phyloP scores from a whole-genome alignment of 2,797 vertebrate genomes.

The Ciconia nigra region DNA sequence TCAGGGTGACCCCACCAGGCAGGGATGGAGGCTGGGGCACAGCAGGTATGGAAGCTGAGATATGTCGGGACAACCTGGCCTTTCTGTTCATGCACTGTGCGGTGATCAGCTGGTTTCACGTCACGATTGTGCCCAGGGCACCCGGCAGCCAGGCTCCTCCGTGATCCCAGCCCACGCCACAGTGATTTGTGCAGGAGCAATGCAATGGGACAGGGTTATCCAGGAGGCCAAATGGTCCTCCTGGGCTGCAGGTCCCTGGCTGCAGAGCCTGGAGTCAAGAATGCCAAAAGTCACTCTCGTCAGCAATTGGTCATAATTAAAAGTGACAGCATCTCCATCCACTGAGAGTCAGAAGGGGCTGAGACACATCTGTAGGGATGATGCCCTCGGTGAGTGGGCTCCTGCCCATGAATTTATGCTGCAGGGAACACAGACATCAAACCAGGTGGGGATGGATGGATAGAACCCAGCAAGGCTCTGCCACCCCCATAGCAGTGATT shows the following conservation, averaged over 20 bases:
- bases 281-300: background rate
- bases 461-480: background rate
- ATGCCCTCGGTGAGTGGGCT: background rate
- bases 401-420: background rate
- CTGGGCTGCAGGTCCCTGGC: background rate
- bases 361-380: background rate
- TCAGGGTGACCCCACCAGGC: background rate
- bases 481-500: background rate
- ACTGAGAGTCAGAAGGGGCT: background rate
- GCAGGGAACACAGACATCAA: background rate
- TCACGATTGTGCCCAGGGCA: background rate
- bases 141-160: background rate
- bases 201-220: background rate
- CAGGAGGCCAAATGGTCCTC: background rate
- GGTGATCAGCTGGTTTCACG: background rate
- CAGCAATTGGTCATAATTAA: background rate
- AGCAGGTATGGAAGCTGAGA: background rate
- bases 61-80: fast-evolving
- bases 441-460: background rate
- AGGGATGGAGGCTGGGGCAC: background rate
- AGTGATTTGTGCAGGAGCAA: background rate
- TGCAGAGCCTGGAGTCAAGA: background rate
- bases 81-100: background rate
- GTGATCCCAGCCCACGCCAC: background rate
- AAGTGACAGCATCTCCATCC: background rate